Conservation (phyloP, 2,797 vertebrate genomes). For the Pelodytes ibericus region DNA sequence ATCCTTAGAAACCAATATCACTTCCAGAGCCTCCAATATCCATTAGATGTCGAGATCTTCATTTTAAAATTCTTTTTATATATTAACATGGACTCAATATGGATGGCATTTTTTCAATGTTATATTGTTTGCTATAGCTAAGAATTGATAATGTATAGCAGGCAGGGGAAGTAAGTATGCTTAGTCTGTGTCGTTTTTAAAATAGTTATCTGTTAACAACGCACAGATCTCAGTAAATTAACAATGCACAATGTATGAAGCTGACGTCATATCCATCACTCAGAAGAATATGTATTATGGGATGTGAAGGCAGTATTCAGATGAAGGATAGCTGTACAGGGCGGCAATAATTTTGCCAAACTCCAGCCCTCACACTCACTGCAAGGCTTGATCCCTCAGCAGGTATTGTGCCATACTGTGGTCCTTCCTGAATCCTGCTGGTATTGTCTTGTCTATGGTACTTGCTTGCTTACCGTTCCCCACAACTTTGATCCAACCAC, state of each 20-base stretch:
- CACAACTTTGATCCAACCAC: slow-evolving; percentile 18
- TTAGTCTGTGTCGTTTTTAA: neutral
- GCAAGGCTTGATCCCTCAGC: slow-evolving; percentile 9
- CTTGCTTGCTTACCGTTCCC: slow-evolving; percentile 15
- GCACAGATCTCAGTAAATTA: no score
- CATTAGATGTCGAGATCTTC: neutral
- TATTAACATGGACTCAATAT: neutral
- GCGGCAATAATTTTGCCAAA: neutral
- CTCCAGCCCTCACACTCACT: neutral
- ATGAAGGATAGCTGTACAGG: no score
- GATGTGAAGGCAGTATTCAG: no score
- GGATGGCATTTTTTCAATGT: slow-evolving; percentile 4
- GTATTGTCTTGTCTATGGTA: neutral
- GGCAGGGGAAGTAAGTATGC: neutral
- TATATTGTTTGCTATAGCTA: neutral
- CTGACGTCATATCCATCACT: no score
- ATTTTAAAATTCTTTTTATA: neutral
- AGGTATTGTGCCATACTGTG: neutral
- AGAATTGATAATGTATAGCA: neutral
- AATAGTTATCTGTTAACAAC: neutral
- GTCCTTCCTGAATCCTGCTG: neutral
- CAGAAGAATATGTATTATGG: no score
- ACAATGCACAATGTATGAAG: no score
- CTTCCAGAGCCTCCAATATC: slow-evolving; percentile 16
- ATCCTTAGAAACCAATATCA: slow-evolving; percentile 21